Evolutionary conservation across 1,140 invertebrate genomes (phyloP).

Genomic region (Melitaea cinxia): DNA sequence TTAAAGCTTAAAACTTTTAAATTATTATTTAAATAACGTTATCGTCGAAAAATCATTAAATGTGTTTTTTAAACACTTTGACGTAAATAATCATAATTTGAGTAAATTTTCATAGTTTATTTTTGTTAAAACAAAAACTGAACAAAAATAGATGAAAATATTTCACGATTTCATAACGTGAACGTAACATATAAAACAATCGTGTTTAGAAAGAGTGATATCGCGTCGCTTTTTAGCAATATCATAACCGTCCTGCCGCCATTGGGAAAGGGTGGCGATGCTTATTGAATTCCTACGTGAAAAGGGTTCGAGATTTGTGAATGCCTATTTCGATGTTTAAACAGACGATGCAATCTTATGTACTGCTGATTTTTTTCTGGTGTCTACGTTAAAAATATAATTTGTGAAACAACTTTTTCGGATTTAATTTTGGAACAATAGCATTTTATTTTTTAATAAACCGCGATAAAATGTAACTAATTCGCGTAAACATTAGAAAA

Average conservation of each 20-base stretch:
- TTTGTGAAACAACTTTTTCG: not conserved
- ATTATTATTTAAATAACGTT: no score
- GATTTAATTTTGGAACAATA: not conserved
- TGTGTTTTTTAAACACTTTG: no score
- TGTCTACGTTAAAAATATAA: not conserved
- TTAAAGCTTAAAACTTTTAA: no score
- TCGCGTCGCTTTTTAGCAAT: conserved; percentile 9
- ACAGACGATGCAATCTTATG: conserved; percentile 3
- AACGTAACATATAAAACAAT: conserved; percentile 5
- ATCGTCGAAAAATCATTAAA: no score
- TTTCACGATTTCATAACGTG: no score
- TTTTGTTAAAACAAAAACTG: no score
- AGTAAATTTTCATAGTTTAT: no score
- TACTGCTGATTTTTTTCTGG: not conserved
- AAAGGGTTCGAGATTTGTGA: conserved; percentile 16
- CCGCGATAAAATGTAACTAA: no score
- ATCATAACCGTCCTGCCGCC: conserved; percentile 4
- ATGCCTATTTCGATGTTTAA: conserved; percentile 21
- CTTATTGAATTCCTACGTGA: conserved; percentile 27
- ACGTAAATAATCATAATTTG: no score
- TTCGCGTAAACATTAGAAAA: no score
- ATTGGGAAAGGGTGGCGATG: conserved; percentile 2
- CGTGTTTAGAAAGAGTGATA: conserved; percentile 5
- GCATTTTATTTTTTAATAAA: not conserved
- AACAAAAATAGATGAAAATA: no score